These are phyloP conservation scores for Xyliphius kryptos DNA, from an alignment of 2,113 vertebrate species.

Conservation along the genomic window DNA sequence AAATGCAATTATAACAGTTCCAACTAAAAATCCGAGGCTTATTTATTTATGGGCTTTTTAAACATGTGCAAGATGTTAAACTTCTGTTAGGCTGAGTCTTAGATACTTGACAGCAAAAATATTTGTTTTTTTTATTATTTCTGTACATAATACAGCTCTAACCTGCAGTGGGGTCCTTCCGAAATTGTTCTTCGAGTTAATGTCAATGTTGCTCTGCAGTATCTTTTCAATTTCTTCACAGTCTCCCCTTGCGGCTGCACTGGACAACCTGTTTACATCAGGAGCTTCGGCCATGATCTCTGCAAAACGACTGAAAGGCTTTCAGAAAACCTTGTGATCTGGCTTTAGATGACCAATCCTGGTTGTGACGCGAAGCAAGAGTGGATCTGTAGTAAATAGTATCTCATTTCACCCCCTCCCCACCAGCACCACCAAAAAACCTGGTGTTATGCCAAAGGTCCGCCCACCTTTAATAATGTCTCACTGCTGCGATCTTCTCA, in stretches of 20 bases:
- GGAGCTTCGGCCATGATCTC: constrained; percentile 76
- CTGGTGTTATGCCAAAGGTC: constrained; percentile 43
- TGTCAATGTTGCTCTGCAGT: constrained; percentile 78
- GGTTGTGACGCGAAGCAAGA: too few relatives aligned
- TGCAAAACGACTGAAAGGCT: constrained; percentile 8
- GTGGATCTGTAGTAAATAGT: too few relatives aligned
- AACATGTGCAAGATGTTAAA: too few relatives aligned
- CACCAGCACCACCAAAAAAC: constrained; percentile 18
- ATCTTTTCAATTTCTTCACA: constrained; percentile 68
- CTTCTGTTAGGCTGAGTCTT: too few relatives aligned
- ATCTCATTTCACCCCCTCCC: too few relatives aligned
- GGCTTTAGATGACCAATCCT: too few relatives aligned
- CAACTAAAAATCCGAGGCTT: too few relatives aligned
- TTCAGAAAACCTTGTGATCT: too few relatives aligned
- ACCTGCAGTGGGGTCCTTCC: constrained; percentile 91
- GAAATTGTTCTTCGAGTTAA: constrained; percentile 79
- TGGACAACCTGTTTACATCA: constrained; percentile 70
- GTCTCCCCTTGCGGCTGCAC: constrained; percentile 82
- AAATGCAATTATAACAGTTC: too few relatives aligned
- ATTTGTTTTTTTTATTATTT: too few relatives aligned
- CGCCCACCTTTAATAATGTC: constrained; percentile 31
- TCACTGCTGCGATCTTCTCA: constrained; percentile 19
- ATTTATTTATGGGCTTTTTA: too few relatives aligned
- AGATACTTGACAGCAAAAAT: too few relatives aligned
- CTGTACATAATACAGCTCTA: constrained; percentile 50